These are phyloP conservation scores for Acanthurus lineatus DNA, from an alignment of 2,797 vertebrate species.

Conservation along the genomic window DNA sequence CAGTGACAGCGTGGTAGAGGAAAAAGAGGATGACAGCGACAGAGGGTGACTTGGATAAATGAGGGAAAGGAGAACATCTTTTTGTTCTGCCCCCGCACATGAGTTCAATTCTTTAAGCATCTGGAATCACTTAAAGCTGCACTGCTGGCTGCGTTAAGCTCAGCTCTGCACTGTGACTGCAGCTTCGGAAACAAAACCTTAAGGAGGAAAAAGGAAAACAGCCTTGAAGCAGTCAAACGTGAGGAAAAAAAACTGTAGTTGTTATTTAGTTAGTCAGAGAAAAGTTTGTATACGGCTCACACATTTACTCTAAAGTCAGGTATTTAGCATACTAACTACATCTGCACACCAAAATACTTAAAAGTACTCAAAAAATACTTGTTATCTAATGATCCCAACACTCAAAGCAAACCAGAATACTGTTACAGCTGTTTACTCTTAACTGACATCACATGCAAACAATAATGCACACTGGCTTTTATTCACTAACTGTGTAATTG, in stretches of 20 bases:
- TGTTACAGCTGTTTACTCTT: background rate
- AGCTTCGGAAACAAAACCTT: conserved; percentile 65
- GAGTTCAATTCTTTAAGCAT: conserved; percentile 73
- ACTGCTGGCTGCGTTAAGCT: conserved; percentile 59
- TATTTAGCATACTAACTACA: background rate
- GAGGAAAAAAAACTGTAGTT: conserved; percentile 15
- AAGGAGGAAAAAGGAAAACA: conserved; percentile 53
- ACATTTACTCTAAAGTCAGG: background rate
- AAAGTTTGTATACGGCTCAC: background rate
- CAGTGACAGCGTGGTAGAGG: conserved; percentile 6
- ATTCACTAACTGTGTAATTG: background rate
- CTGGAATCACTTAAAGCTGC: conserved; percentile 77
- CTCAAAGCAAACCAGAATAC: background rate
- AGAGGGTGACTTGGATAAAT: conserved; percentile 33
- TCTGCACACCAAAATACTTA: background rate
- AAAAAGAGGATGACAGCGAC: conserved; percentile 15
- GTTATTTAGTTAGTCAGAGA: conserved; percentile 5
- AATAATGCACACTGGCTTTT: background rate
- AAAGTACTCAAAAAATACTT: background rate
- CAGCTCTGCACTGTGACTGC: conserved; percentile 65
- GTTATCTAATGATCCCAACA: background rate
- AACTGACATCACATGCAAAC: background rate
- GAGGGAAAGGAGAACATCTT: conserved; percentile 54
- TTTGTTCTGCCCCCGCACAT: conserved; percentile 66
- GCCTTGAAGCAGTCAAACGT: background rate